These are phyloP conservation scores for Sakesphorus luctuosus DNA, from an alignment of 2,113 vertebrate species.

Conservation along the genomic window DNA sequence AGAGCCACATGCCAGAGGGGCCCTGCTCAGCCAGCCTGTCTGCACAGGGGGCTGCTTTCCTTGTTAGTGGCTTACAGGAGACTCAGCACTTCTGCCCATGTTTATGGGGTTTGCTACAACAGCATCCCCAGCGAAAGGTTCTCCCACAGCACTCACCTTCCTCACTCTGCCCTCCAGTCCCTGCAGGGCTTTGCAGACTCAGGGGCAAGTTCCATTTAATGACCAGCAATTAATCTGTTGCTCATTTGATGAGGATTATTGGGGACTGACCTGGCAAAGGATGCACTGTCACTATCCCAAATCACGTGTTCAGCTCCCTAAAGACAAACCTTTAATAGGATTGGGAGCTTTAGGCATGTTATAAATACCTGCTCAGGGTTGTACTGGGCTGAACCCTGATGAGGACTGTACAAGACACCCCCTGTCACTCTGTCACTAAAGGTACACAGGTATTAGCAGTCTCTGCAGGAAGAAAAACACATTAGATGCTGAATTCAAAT, in stretches of 20 bases:
- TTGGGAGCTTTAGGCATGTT: not conserved
- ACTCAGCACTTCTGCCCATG: not conserved
- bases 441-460: not conserved
- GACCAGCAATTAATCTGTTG: not conserved
- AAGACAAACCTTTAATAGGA: not conserved
- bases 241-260: not conserved
- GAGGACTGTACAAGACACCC: not conserved
- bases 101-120: not conserved
- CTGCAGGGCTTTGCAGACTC: not conserved
- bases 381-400: not conserved
- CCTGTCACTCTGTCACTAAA: not conserved
- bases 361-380: not conserved
- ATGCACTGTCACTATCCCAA: not conserved
- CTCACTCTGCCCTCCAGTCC: not conserved
- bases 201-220: not conserved
- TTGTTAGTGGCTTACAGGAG: not conserved
- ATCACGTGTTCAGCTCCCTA: not conserved
- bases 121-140: not conserved
- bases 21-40: not conserved
- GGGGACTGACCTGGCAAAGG: not conserved
- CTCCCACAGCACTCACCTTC: not conserved
- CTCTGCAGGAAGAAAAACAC: not conserved
- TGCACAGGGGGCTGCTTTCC: not conserved
- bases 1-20: not conserved
- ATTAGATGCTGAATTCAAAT: rapidly evolving